Percentiles rank a stretch among this genome's conserved stretches.
phyloP scores from a whole-genome alignment of 1,140 invertebrate species.

The Calliphora vicina region DNA sequence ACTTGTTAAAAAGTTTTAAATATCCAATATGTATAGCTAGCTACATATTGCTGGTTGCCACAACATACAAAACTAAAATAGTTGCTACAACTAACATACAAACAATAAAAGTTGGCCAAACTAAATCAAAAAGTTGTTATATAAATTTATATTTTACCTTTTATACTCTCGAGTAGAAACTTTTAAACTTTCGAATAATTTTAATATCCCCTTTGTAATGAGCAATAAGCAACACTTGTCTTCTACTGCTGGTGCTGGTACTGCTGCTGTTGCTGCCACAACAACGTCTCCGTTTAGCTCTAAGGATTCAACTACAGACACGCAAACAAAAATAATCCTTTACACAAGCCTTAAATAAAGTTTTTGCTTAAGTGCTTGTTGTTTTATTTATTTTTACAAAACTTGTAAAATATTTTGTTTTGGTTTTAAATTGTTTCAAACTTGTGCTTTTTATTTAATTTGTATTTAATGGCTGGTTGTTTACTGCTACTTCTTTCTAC shows the following conservation, averaged over 20 bases:
- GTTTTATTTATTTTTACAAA: neutral
- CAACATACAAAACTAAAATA: too few species aligned
- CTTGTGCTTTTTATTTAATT: neutral
- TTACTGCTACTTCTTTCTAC: neutral
- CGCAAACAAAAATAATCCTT: neutral
- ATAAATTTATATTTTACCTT: neutral
- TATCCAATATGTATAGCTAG: too few species aligned
- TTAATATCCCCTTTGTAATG: neutral
- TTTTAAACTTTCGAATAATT: neutral
- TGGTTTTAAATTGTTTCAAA: neutral
- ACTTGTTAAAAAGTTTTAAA: too few species aligned
- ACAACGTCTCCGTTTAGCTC: neutral
- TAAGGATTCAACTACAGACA: neutral
- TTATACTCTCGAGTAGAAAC: neutral
- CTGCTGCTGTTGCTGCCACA: neutral
- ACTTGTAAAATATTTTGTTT: neutral
- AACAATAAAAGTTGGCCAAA: too few species aligned
- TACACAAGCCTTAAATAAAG: neutral
- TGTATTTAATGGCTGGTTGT: neutral
- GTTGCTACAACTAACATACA: too few species aligned
- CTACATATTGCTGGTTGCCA: too few species aligned
- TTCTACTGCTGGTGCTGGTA: neutral
- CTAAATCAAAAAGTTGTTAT: neutral
- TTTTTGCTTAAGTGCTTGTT: neutral
- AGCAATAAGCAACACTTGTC: neutral